Percentiles rank a stretch among this genome's conserved stretches.
These are phyloP conservation scores for Halocaridina rubra DNA, from an alignment of 2,888 invertebrate genomes.

Conservation along the genomic window DNA sequence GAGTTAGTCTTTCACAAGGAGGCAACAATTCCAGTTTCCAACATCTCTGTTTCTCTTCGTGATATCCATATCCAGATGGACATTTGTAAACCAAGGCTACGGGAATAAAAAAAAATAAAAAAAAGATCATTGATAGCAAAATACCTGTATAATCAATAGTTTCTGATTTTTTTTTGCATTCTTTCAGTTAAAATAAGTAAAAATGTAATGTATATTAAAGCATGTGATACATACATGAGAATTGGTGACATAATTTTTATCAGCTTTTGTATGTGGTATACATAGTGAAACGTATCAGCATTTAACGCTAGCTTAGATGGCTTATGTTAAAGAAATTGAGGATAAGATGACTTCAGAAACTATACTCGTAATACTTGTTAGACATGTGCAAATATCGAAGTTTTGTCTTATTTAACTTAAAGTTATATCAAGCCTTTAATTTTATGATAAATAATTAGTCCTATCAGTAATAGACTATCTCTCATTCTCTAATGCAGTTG, in stretches of 20 bases:
- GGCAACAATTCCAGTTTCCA: conserved; percentile 60
- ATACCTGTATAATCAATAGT: neutral
- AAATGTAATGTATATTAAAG: too few relatives aligned
- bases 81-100: conserved; percentile 81
- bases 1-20: conserved; percentile 48
- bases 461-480: neutral
- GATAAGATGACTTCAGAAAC: too few relatives aligned
- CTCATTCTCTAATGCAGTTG: neutral
- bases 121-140: neutral
- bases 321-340: too few relatives aligned
- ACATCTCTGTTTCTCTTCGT: conserved; percentile 77
- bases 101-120: neutral
- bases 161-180: too few relatives aligned
- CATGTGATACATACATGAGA: too few relatives aligned
- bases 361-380: neutral
- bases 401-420: neutral
- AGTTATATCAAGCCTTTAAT: neutral
- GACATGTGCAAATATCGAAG: neutral
- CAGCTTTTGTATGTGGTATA: neutral
- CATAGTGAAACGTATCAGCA: too few relatives aligned
- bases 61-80: conserved; percentile 81
- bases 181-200: too few relatives aligned
- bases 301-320: too few relatives aligned
- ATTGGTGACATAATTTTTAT: neutral
- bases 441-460: neutral